phyloP scores from a whole-genome alignment of 1,140 invertebrate genomes.

The Gryllus bimaculatus region DNA sequence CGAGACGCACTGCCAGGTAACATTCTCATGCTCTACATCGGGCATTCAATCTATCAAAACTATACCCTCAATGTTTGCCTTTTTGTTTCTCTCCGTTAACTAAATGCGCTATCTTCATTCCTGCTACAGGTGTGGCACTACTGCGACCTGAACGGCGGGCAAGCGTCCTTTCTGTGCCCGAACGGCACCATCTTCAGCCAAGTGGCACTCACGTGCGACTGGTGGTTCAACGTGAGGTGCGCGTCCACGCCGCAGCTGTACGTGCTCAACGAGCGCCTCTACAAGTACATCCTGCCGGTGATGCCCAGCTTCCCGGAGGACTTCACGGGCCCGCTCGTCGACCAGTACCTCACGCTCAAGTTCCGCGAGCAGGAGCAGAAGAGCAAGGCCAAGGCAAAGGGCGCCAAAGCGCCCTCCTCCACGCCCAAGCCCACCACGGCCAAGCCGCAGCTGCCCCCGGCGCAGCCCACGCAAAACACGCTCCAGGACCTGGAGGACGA shows the following conservation, averaged over 20 bases:
- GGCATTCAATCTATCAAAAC: too few relatives aligned
- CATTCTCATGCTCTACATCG: slow-evolving; percentile 13
- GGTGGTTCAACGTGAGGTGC: slow-evolving; percentile 88
- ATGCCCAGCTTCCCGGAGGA: slow-evolving; percentile 80
- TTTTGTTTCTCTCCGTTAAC: background rate
- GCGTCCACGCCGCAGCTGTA: slow-evolving; percentile 71
- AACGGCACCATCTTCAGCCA: slow-evolving; percentile 89
- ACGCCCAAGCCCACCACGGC: slow-evolving; percentile 15
- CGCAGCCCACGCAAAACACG: slow-evolving; percentile 21
- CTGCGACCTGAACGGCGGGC: slow-evolving; percentile 81
- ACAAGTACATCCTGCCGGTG: slow-evolving; percentile 76
- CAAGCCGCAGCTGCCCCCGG: slow-evolving; percentile 18
- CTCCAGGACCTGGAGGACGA: slow-evolving; percentile 18
- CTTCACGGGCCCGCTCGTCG: slow-evolving; percentile 72
- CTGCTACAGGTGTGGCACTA: slow-evolving; percentile 73
- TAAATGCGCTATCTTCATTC: too few relatives aligned
- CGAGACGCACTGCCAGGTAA: slow-evolving; percentile 71
- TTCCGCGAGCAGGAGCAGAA: slow-evolving; percentile 76
- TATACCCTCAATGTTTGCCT: too few relatives aligned
- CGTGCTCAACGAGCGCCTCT: slow-evolving; percentile 76
- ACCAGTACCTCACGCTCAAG: slow-evolving; percentile 70
- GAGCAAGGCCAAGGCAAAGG: slow-evolving; percentile 39
- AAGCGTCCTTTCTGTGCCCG: slow-evolving; percentile 81
- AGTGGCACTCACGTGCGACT: slow-evolving; percentile 69
- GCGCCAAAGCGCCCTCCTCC: slow-evolving; percentile 20